Evolutionary conservation across 1,140 invertebrate genomes (phyloP).

Genomic region (Cylas formicarius): DNA sequence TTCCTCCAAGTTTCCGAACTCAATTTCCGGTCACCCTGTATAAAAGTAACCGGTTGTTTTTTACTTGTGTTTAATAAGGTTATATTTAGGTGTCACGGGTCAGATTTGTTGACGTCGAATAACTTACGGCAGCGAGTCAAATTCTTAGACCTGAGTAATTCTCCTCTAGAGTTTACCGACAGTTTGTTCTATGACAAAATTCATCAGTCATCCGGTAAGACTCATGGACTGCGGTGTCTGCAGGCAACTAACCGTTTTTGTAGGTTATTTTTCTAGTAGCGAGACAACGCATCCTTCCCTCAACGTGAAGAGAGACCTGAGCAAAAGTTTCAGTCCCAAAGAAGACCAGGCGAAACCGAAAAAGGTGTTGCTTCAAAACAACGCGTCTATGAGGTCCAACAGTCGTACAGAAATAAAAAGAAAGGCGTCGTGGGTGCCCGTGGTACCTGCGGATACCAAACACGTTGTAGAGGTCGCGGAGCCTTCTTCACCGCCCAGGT

Average conservation of each 20-base stretch:
- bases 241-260: constrained; percentile 15
- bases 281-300: constrained; percentile 16
- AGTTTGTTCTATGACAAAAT: constrained; percentile 15
- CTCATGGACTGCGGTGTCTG: constrained; percentile 6
- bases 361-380: constrained; percentile 11
- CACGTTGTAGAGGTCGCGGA: constrained; percentile 15
- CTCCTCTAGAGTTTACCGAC: constrained; percentile 8
- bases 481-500: constrained; percentile 25
- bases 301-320: constrained; percentile 25
- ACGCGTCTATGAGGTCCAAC: constrained; percentile 2
- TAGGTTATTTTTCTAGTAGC: constrained; percentile 17
- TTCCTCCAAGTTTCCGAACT: too few species aligned
- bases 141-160: constrained; percentile 12
- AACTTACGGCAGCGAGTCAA: neutral
- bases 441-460: constrained; percentile 5
- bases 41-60: too few species aligned
- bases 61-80: neutral
- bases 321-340: constrained; percentile 13
- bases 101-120: constrained; percentile 3
- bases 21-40: too few species aligned
- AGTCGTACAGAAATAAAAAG: constrained; percentile 6
- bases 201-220: constrained; percentile 6
- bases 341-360: constrained; percentile 1
- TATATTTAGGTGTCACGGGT: constrained; percentile 14
- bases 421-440: neutral